Conservation (phyloP, 2,888 invertebrate genomes). For the Catotricha subobsoleta region DNA sequence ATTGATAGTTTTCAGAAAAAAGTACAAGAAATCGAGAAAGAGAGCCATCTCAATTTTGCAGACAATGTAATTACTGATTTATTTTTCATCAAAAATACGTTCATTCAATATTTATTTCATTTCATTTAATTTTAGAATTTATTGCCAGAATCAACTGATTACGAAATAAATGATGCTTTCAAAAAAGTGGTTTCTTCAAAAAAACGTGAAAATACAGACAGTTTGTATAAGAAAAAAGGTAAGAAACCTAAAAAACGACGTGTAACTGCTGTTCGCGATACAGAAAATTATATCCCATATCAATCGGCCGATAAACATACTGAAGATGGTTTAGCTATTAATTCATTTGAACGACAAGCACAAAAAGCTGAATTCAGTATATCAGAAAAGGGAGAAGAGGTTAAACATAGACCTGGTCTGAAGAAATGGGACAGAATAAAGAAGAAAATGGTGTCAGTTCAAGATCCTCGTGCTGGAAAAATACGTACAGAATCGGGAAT, state of each 20-base stretch:
- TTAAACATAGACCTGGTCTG: constrained; percentile 39
- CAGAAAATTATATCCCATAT: constrained; percentile 78
- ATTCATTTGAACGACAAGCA: constrained; percentile 68
- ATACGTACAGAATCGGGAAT: constrained; percentile 91
- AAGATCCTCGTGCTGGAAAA: constrained; percentile 42
- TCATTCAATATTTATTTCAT: constrained; percentile 7
- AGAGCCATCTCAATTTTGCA: not conserved
- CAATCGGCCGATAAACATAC: constrained; percentile 67
- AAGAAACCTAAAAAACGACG: constrained; percentile 17
- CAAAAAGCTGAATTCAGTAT: constrained; percentile 65
- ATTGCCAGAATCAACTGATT: constrained; percentile 30
- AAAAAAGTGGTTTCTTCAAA: constrained; percentile 35
- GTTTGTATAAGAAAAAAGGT: constrained; percentile 39
- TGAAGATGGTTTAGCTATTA: constrained; percentile 46
- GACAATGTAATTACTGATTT: not conserved
- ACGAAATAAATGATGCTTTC: constrained; percentile 39
- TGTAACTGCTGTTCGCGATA: constrained; percentile 33
- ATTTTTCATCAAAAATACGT: not conserved
- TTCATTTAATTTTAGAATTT: constrained; percentile 9
- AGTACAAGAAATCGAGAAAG: constrained; percentile 21
- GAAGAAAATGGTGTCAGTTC: constrained; percentile 75
- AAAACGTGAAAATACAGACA: constrained; percentile 33
- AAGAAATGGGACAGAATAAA: constrained; percentile 88
- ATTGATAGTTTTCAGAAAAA: constrained; percentile 29
- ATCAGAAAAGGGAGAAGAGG: constrained; percentile 58